Base-by-base conservation (phyloP, 2,113 vertebrate genomes). In the Lagopus muta region DNA sequence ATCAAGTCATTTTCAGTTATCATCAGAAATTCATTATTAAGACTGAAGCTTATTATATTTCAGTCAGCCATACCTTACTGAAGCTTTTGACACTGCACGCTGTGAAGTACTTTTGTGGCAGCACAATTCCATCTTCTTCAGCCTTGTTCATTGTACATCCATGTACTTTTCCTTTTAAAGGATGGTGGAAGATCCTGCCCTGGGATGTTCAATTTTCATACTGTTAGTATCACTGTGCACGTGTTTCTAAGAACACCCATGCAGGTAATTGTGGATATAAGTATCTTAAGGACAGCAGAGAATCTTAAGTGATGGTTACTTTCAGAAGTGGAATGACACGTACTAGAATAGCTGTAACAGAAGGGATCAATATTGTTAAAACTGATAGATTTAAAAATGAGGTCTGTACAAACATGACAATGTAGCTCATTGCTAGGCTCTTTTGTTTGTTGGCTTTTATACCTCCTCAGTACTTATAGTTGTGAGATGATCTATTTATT, bases 1-100 rank as follows among this genome's bases (percentile, higher is more conserved):
- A 84, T 77, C 89, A 52, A 60, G n/a, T 95, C 64, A 66, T 82
- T 88, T 95, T 97, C 96, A 96, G 94, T 97, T 97, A 87, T 60
- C 90, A 48, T 55, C 60, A 92, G 92, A 91, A 90, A 36, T 83
- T 94, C 94, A 54, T 94, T 97, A 82, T 64, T 90, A 34, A 9
- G 75, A 93, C 71, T 85, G 91, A 96, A 94, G 60, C 86, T 94
- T 82, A 77, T 22, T 88, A 22, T 89, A 64, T 48, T 82, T 85
- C 78, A 92, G 94, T 89, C 8, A 5, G 27, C 64, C 50, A 45
- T 86, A 6, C 27, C 75, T 70, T 74, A 75, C 10, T 14, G 92
- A 86, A 88, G 42, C 17, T 83, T 88, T 40, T 50, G 30, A 17
- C 62, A 34, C 81, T 86, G 62, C n/a, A 20, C 71, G 30, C 40